Conservation (phyloP, 2,888 invertebrate species). For the Xanthorhoe spadicearia region DNA sequence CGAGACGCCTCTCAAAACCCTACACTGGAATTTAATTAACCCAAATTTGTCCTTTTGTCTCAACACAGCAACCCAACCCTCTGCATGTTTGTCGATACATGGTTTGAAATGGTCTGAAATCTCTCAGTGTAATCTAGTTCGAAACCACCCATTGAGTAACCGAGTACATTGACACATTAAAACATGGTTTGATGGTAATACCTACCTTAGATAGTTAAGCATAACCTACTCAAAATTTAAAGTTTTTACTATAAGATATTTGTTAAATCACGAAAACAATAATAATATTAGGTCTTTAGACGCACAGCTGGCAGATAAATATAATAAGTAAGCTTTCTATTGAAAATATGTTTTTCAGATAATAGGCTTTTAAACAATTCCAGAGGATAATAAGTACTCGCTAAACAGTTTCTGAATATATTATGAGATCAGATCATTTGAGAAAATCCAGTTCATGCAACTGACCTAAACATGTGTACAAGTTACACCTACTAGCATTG, state of each 20-base stretch:
- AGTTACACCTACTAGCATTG: too few relatives aligned
- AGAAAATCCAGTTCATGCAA: too few relatives aligned
- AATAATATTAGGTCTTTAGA: background rate
- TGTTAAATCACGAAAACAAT: background rate
- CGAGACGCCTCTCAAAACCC: constrained; percentile 62
- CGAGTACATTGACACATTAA: background rate
- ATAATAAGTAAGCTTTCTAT: too few relatives aligned
- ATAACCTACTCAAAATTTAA: background rate
- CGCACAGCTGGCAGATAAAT: too few relatives aligned
- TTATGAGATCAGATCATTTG: too few relatives aligned
- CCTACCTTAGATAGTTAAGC: too few relatives aligned
- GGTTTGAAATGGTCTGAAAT: constrained; percentile 38
- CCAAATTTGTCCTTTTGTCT: constrained; percentile 75
- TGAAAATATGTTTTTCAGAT: too few relatives aligned
- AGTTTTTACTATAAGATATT: background rate
- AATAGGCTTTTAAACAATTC: too few relatives aligned
- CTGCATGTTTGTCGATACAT: constrained; percentile 62
- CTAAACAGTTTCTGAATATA: too few relatives aligned
- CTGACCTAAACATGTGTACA: too few relatives aligned
- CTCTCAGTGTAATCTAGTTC: constrained; percentile 30
- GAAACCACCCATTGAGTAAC: constrained; percentile 13
- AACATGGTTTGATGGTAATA: background rate
- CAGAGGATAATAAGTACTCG: too few relatives aligned
- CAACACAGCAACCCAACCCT: constrained; percentile 51
- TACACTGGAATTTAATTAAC: constrained; percentile 79